Base-by-base conservation (phyloP, 1,140 invertebrate genomes). In the Zelostemma sp. region DNA sequence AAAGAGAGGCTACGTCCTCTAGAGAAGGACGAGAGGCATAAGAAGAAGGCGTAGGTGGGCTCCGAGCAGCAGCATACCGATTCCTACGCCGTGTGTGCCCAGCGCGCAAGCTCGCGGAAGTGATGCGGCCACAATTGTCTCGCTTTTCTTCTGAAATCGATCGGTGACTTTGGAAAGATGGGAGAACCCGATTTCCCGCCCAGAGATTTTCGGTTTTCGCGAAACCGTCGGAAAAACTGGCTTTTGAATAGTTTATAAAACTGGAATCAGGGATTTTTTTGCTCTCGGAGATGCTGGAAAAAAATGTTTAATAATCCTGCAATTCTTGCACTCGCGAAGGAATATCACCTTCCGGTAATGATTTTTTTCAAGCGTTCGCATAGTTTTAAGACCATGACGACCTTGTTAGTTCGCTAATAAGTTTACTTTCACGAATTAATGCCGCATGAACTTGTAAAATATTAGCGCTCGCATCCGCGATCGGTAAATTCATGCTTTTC, bases 21-120 rank as follows among this genome's bases (percentile, higher is more conserved):
- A 40, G 59, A 66, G 35, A 57, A 71, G 55, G 68, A 71, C 55
- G 53, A 14, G 43, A 19, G 1, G 50, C 14, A 35, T 19, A 67
- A 28, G 46, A 28, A 63, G 68, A 72, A 63, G 47, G 63, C 46
- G 56, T 64, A 67, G 68, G 68, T 67, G 68, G 68, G 57, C 53
- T 46, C 11, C 28, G 28, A 31, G 28, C 11, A 11, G 15, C 38
- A 47, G 40, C 51, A 47, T 61, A 65, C 61, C 57, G 59, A 61
- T 18, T 41, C 31, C 62, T 35, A 49, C 11, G 5, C 5, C 28
- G 28, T 11, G n/a, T 31, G 5, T 31, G 28, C 28, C 28, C 11
- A 31, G 28, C 28, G 28, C 28, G 28, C 28, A 11, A 11, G 5
- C 28, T 11, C 11, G 28, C 68, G 61, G 62, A 61, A 65, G 68